These are phyloP conservation scores for Omphaloscelis lunosa DNA, from an alignment of 2,888 invertebrate species.

Conservation along the genomic window DNA sequence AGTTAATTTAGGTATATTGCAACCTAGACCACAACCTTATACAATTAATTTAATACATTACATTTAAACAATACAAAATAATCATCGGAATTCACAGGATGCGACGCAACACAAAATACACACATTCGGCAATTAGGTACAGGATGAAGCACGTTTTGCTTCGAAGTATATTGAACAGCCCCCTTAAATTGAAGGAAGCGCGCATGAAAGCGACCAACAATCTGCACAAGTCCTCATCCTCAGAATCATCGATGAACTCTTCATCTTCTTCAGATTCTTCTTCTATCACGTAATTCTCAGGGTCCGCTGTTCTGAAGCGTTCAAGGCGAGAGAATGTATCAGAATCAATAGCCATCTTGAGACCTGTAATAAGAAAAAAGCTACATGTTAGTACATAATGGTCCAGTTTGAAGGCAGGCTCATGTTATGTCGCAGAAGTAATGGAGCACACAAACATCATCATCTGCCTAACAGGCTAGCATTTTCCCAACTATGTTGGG, in stretches of 20 bases:
- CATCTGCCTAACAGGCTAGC: not conserved
- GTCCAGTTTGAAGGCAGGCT: not conserved
- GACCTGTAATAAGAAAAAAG: not conserved
- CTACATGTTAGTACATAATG: not conserved
- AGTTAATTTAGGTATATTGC: too few species aligned
- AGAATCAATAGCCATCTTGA: not conserved
- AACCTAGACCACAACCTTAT: not conserved
- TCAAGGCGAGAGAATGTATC: not conserved
- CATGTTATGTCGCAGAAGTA: not conserved
- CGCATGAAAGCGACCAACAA: not conserved
- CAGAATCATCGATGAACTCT: not conserved
- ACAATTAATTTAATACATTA: not conserved
- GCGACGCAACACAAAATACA: not conserved
- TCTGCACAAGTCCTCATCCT: not conserved
- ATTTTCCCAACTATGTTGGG: not conserved
- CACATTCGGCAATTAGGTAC: not conserved
- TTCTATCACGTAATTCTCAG: too few species aligned
- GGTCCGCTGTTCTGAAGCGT: not conserved
- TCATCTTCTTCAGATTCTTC: not conserved
- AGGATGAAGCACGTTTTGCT: not conserved
- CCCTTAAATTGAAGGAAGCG: not conserved
- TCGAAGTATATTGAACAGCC: fast-evolving
- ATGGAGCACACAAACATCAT: not conserved
- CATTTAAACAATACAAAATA: not conserved
- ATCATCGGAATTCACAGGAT: not conserved